A percentile compares a stretch with the other conserved stretches of the same genome.
Evolutionary conservation across 2,113 vertebrate species (phyloP).

Genomic region (Brachyhypopomus occidentalis): DNA sequence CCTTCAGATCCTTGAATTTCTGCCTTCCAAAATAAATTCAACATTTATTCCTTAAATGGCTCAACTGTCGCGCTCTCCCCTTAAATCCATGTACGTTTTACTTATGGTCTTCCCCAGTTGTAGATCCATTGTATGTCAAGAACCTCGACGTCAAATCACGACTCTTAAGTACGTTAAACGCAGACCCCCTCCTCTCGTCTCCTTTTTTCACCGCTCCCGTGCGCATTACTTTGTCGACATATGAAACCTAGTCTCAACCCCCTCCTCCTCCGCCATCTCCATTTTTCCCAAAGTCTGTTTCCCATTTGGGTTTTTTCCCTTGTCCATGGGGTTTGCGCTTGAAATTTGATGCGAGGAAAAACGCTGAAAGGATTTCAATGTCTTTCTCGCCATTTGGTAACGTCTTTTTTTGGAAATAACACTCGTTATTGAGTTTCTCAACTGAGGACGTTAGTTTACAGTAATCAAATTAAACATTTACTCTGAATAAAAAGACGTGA

Average conservation of each 20-base stretch:
- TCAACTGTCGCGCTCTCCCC: neutral
- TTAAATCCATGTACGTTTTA: conserved; percentile 26
- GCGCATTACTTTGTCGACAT: conserved; percentile 65
- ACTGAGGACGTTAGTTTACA: conserved; percentile 17
- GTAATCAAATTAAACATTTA: conserved; percentile 34
- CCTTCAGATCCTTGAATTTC: neutral
- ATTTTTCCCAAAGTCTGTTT: conserved; percentile 66
- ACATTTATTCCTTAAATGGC: neutral
- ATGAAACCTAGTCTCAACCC: conserved; percentile 63
- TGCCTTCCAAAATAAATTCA: no score
- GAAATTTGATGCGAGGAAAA: conserved; percentile 70
- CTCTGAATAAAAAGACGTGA: conserved; percentile 9
- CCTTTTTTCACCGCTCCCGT: conserved; percentile 54
- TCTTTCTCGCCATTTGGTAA: conserved; percentile 6
- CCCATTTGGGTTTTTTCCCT: conserved; percentile 61
- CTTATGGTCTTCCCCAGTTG: conserved; percentile 23
- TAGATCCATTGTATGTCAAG: conserved; percentile 51
- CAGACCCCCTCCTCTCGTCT: conserved; percentile 23
- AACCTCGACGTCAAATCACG: conserved; percentile 47
- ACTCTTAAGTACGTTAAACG: conserved; percentile 44
- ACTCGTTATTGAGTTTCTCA: conserved; percentile 1
- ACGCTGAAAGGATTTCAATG: conserved; percentile 58
- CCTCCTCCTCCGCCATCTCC: conserved; percentile 48
- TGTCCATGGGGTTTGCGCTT: conserved; percentile 54
- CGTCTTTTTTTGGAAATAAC: conserved; percentile 4